Conservation (phyloP, 2,113 vertebrate genomes). For the Rhinogobius similis region DNA sequence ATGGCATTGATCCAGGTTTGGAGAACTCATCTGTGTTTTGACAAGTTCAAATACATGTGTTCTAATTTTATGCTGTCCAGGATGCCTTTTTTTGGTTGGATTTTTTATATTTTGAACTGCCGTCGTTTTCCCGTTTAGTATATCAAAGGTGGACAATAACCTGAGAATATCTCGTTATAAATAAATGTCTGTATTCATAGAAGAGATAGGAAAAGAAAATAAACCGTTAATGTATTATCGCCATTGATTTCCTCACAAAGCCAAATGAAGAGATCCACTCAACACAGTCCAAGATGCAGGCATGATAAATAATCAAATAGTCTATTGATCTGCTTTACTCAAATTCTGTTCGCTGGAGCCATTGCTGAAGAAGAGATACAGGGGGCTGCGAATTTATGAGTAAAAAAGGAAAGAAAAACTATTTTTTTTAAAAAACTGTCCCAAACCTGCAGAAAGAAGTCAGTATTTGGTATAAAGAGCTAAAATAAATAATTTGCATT, state of each 20-base stretch:
- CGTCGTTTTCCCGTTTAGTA: not conserved
- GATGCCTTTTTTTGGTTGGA: not conserved
- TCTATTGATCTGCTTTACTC: conserved; percentile 41
- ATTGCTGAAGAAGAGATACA: conserved; percentile 15
- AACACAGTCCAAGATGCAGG: conserved; percentile 26
- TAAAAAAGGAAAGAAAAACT: not conserved
- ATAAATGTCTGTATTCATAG: conserved; percentile 1
- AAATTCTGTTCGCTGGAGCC: conserved; percentile 30
- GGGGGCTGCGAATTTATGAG: not conserved
- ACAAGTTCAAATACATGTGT: not conserved
- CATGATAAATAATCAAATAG: conserved; percentile 64
- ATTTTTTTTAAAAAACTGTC: no score
- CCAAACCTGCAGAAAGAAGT: no score
- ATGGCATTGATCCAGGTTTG: not conserved
- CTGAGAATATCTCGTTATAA: not conserved
- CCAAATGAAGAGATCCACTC: conserved; percentile 45
- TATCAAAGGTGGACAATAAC: not conserved
- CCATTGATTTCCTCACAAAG: conserved; percentile 50
- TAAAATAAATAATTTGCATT: no score
- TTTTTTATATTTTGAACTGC: not conserved
- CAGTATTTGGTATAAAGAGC: no score
- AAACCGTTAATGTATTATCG: conserved; percentile 38
- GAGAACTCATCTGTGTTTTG: not conserved
- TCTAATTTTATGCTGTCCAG: not conserved
- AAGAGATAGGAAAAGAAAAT: conserved; percentile 43